These are phyloP conservation scores for Drosophila bipectinata DNA, from an alignment of 1,140 invertebrate species.

Conservation along the genomic window DNA sequence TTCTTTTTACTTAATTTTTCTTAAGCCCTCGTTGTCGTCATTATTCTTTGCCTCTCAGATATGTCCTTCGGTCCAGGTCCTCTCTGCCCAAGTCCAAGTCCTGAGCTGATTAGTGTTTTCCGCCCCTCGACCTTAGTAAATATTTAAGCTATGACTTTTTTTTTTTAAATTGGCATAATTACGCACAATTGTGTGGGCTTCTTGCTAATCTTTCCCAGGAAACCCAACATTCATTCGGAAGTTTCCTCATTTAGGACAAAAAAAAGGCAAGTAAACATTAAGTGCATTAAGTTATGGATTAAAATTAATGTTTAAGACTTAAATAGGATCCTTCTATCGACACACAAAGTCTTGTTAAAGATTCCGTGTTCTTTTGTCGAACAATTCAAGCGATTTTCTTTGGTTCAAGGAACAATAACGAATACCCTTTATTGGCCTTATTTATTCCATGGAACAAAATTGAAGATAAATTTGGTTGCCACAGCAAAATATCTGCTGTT, in stretches of 20 bases:
- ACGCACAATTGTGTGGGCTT: conserved; percentile 64
- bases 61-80: conserved; percentile 33
- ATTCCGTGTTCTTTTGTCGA: not conserved
- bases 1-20: not conserved
- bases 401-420: not conserved
- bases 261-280: not conserved
- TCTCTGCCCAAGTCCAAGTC: not conserved
- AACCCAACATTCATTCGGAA: not conserved
- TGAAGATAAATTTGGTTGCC: conserved; percentile 18
- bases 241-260: conserved; percentile 6
- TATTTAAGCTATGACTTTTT: conserved; percentile 16
- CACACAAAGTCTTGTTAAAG: not conserved
- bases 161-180: conserved; percentile 70
- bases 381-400: not conserved
- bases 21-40: conserved; percentile 33
- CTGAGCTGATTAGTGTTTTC: conserved; percentile 53
- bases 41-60: conserved; percentile 41
- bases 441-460: conserved; percentile 27
- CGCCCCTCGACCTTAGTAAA: conserved; percentile 17
- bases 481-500: conserved; percentile 23
- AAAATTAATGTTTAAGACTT: too few species aligned
- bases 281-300: not conserved
- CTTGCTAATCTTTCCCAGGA: conserved; percentile 23
- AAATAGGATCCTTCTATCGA: not conserved
- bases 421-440: conserved; percentile 36